Evolutionary conservation across 2,888 invertebrate species (phyloP).

Genomic region (Ischnus inquisitorius): DNA sequence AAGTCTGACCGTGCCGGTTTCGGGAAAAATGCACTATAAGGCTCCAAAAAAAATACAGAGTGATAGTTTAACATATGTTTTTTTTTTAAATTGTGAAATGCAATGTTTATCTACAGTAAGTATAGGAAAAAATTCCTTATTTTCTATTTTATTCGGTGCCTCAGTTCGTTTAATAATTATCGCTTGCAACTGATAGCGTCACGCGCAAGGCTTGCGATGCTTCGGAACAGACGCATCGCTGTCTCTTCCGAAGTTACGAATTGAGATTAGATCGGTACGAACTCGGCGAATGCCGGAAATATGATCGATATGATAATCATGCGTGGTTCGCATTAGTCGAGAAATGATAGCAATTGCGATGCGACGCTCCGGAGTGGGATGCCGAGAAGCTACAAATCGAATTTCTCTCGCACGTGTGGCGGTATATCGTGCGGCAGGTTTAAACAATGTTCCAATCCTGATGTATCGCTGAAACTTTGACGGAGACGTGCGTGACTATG

Average conservation of each 20-base stretch:
- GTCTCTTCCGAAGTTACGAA: background rate
- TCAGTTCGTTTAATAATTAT: too few relatives aligned
- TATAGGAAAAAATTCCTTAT: too few relatives aligned
- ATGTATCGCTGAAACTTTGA: conserved; percentile 32
- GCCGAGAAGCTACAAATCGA: conserved; percentile 19
- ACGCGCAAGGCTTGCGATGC: too few relatives aligned
- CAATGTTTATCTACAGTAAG: too few relatives aligned
- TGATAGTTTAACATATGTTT: too few relatives aligned
- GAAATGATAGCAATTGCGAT: background rate
- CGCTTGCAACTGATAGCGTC: too few relatives aligned
- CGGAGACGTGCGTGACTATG: conserved; percentile 41
- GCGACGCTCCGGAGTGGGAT: background rate
- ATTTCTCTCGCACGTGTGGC: conserved; percentile 1
- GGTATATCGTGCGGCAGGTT: conserved; percentile 11
- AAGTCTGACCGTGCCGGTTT: too few relatives aligned
- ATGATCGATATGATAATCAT: conserved; percentile 42
- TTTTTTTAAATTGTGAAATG: too few relatives aligned
- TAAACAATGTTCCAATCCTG: conserved; percentile 37
- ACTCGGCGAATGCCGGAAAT: background rate
- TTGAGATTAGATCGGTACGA: background rate
- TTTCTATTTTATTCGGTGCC: too few relatives aligned
- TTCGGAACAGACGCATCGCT: background rate
- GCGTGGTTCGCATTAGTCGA: conserved; percentile 30
- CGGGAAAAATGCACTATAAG: too few relatives aligned
- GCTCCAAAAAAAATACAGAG: too few relatives aligned